Percentiles rank a stretch among this genome's conserved stretches.
Conservation (phyloP, 2,113 vertebrate species). For the Gasterosteus nipponicus region DNA sequence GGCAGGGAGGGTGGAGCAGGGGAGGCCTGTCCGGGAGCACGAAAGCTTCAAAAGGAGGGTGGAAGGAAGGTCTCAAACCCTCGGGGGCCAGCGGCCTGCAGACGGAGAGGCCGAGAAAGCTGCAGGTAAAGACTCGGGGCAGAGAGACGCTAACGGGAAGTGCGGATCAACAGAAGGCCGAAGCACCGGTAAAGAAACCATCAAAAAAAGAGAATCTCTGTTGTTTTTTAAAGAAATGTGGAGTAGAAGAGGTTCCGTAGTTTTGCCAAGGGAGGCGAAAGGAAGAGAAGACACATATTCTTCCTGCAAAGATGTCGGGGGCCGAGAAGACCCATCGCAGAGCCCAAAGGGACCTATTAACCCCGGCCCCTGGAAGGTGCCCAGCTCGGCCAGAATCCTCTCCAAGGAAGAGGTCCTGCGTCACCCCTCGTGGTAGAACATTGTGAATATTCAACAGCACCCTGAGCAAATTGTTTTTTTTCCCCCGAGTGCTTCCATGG, state of each 20-base stretch:
- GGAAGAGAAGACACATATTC: slow-evolving; percentile 11
- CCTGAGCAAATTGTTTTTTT: slow-evolving; percentile 43
- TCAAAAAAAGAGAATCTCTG: slow-evolving; percentile 33
- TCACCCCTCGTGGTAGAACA: slow-evolving; percentile 69
- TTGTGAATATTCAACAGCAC: slow-evolving; percentile 32
- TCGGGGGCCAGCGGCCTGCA: slow-evolving; percentile 15
- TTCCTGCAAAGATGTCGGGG: slow-evolving; percentile 46
- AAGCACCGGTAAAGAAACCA: slow-evolving; percentile 20
- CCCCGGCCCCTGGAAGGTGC: slow-evolving; percentile 90
- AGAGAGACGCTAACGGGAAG: slow-evolving; percentile 39
- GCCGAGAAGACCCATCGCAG: slow-evolving; percentile 45
- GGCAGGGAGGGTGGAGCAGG: slow-evolving; percentile 39
- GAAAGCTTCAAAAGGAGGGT: slow-evolving; percentile 48
- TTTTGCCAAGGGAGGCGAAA: slow-evolving; percentile 35
- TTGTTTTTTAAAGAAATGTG: slow-evolving; percentile 37
- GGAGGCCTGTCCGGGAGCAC: slow-evolving; percentile 22
- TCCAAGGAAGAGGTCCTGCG: slow-evolving; percentile 76
- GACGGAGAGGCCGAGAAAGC: slow-evolving; percentile 40
- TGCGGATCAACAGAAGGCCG: slow-evolving; percentile 34
- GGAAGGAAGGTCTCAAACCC: slow-evolving; percentile 22
- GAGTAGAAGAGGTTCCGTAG: slow-evolving; percentile 38
- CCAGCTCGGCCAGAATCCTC: slow-evolving; percentile 82
- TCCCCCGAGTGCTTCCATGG: slow-evolving; percentile 70
- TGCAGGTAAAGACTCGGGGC: slow-evolving; percentile 51
- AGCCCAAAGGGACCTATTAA: slow-evolving; percentile 79